These are phyloP conservation scores for Microplitis demolitor DNA, from an alignment of 1,140 invertebrate genomes.

Conservation along the genomic window DNA sequence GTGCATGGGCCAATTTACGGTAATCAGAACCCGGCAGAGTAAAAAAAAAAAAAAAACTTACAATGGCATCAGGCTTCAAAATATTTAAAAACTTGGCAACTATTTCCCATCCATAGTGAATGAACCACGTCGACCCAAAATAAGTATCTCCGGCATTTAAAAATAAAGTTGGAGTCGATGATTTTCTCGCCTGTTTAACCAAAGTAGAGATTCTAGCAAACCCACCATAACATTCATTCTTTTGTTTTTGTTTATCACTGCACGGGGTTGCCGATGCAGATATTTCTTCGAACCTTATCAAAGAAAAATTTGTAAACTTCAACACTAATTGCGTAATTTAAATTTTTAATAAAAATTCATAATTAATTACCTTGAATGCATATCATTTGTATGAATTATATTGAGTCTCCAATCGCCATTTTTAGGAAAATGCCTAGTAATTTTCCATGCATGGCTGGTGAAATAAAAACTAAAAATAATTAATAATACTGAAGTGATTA, in stretches of 20 bases:
- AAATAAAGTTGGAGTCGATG: slow-evolving; percentile 38
- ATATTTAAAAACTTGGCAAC: slow-evolving; percentile 21
- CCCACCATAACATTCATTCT: slow-evolving; percentile 78
- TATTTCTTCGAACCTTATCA: too few relatives aligned
- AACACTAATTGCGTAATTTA: not conserved
- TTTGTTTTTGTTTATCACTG: slow-evolving; percentile 51
- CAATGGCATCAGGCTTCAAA: slow-evolving; percentile 67
- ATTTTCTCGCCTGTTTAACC: slow-evolving; percentile 51
- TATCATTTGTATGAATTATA: slow-evolving; percentile 28
- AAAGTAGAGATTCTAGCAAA: slow-evolving; percentile 75
- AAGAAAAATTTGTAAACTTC: too few relatives aligned
- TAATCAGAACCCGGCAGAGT: not conserved
- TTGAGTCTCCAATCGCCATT: not conserved
- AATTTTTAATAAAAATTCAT: too few relatives aligned
- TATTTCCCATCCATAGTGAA: slow-evolving; percentile 65
- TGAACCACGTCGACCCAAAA: slow-evolving; percentile 83
- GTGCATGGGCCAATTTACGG: too few relatives aligned
- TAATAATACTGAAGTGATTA: too few relatives aligned
- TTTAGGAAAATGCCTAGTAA: too few relatives aligned
- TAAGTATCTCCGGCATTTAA: slow-evolving; percentile 87
- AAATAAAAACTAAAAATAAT: too few relatives aligned
- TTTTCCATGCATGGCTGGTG: too few relatives aligned
- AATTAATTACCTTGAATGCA: slow-evolving; percentile 27
- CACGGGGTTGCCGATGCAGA: too few relatives aligned
- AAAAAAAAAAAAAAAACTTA: slow-evolving; percentile 60